Conservation (phyloP, 2,888 invertebrate species). For the Cataglyphis albicans region DNA sequence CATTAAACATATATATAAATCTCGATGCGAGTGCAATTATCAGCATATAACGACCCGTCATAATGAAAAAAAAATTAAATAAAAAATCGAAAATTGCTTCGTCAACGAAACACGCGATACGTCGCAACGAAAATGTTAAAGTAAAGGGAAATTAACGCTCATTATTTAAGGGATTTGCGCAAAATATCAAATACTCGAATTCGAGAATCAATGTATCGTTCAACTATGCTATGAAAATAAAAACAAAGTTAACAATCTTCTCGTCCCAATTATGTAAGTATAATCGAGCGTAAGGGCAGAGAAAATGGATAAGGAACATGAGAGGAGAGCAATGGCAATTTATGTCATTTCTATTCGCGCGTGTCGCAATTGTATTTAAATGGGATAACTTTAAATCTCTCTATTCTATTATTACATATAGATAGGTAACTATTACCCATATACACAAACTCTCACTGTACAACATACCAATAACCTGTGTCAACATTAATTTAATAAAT, state of each 20-base stretch:
- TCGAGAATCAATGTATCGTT: constrained; percentile 8
- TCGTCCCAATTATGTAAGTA: constrained; percentile 66
- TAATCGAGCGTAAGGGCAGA: constrained; percentile 64
- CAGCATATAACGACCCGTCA: constrained; percentile 70
- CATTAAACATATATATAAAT: constrained; percentile 5
- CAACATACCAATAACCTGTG: constrained; percentile 85
- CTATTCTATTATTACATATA: constrained; percentile 84
- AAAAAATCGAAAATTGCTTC: constrained; percentile 62
- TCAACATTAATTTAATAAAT: constrained; percentile 86
- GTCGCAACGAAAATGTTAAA: constrained; percentile 61
- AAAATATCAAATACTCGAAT: constrained; percentile 5
- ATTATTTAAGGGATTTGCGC: constrained; percentile 11
- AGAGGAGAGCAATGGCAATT: constrained; percentile 60
- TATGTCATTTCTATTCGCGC: constrained; percentile 74
- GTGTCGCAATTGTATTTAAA: constrained; percentile 84
- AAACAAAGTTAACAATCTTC: constrained; percentile 45
- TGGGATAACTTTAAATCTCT: constrained; percentile 80
- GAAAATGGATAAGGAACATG: constrained; percentile 42
- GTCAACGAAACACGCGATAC: constrained; percentile 70
- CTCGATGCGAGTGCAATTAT: constrained; percentile 13
- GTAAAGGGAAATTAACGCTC: constrained; percentile 51
- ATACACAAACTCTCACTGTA: constrained; percentile 84
- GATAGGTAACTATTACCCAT: constrained; percentile 84
- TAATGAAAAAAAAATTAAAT: constrained; percentile 14
- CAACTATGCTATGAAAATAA: background rate